Conservation (phyloP, 2,888 invertebrate species). For the Diarsia rubi region DNA sequence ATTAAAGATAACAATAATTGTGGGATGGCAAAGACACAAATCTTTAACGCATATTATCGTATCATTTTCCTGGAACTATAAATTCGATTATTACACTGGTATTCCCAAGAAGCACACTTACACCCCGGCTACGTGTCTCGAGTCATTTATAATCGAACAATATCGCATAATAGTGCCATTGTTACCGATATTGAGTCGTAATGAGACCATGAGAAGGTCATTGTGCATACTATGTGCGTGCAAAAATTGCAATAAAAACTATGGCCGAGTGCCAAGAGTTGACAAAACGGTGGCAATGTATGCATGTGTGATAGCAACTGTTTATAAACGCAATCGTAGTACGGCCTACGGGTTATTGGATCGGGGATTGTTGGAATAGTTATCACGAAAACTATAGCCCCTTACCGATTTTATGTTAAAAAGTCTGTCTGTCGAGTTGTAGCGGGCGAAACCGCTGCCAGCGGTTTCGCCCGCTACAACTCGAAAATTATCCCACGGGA, state of each 20-base stretch:
- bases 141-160: slow-evolving; percentile 58
- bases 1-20: background rate
- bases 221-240: slow-evolving; percentile 50
- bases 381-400: background rate
- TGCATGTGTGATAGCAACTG: slow-evolving; percentile 28
- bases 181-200: slow-evolving; percentile 52
- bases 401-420: background rate
- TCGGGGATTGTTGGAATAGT: background rate
- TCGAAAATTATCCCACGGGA: too few species aligned
- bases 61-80: slow-evolving; percentile 37
- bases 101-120: slow-evolving; percentile 41
- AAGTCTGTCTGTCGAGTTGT: too few species aligned
- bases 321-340: slow-evolving; percentile 11
- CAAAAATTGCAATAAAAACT: slow-evolving; percentile 55
- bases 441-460: too few species aligned
- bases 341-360: background rate
- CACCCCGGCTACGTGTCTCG: slow-evolving; percentile 57
- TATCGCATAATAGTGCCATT: slow-evolving; percentile 52
- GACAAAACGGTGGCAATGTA: slow-evolving; percentile 33
- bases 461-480: too few species aligned
- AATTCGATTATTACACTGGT: slow-evolving; percentile 30
- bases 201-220: slow-evolving; percentile 57
- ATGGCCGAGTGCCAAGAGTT: slow-evolving; percentile 54
- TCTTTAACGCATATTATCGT: background rate
- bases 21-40: background rate